Percentiles rank a stretch among this genome's conserved stretches.
Conservation (phyloP, 2,113 vertebrate species). For the Clarias batrachus region DNA sequence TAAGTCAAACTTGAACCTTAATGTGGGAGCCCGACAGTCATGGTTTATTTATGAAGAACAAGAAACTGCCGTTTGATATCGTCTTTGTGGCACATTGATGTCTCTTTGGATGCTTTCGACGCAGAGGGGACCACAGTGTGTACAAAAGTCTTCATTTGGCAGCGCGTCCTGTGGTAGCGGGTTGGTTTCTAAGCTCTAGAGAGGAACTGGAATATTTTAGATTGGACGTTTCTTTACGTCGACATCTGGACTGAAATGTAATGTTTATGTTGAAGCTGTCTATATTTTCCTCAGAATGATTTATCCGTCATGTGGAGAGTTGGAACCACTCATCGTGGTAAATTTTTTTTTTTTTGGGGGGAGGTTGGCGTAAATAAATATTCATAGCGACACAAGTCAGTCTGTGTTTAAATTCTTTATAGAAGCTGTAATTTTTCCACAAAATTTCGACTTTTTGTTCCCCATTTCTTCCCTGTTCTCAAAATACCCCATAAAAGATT, state of each 20-base stretch:
- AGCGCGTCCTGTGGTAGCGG: neutral
- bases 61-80: conserved; percentile 70
- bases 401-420: conserved; percentile 4
- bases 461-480: neutral
- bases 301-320: conserved; percentile 7
- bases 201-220: conserved; percentile 13
- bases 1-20: conserved; percentile 41
- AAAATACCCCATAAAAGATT: conserved; percentile 33
- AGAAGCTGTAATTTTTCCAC: conserved; percentile 29
- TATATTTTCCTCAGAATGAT: conserved; percentile 13
- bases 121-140: conserved; percentile 49
- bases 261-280: conserved; percentile 23
- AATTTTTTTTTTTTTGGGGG: neutral
- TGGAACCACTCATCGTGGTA: neutral
- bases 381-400: neutral
- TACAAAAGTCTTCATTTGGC: conserved; percentile 51
- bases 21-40: conserved; percentile 59
- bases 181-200: conserved; percentile 8
- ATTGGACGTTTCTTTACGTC: conserved; percentile 13
- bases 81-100: conserved; percentile 63
- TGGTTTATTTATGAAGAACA: conserved; percentile 66
- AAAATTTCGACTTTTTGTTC: neutral
- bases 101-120: conserved; percentile 63
- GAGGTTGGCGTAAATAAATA: neutral
- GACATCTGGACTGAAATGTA: conserved; percentile 4